These are phyloP conservation scores for Rhynchopsitta pachyrhyncha DNA, from an alignment of 2,113 vertebrate genomes.

Conservation along the genomic window DNA sequence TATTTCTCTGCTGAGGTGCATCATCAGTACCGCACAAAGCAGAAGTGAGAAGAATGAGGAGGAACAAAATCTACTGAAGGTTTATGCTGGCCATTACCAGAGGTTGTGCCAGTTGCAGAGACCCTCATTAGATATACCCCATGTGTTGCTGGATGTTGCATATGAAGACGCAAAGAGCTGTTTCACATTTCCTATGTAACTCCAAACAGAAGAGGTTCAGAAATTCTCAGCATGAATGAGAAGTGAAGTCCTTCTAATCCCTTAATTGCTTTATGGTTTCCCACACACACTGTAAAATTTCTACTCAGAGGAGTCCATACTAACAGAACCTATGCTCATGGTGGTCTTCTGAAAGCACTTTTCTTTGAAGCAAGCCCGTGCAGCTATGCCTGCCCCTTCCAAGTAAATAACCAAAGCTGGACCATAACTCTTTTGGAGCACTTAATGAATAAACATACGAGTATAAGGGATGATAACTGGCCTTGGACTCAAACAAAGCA, in stretches of 20 bases:
- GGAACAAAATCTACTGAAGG: background rate
- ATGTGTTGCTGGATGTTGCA: rapidly evolving
- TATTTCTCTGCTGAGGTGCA: background rate
- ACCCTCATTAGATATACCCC: rapidly evolving
- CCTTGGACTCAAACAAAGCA: background rate
- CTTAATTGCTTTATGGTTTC: background rate
- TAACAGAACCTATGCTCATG: background rate
- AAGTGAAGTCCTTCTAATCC: background rate
- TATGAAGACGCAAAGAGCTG: rapidly evolving
- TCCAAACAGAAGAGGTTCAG: background rate
- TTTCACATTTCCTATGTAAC: background rate
- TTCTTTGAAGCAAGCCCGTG: background rate
- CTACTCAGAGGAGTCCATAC: background rate
- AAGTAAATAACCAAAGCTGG: background rate
- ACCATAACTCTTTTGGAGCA: background rate
- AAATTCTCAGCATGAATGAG: background rate
- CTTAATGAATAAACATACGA: background rate
- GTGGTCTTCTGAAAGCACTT: background rate
- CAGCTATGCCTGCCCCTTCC: background rate
- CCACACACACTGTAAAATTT: background rate
- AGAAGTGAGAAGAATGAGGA: background rate
- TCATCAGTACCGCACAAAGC: background rate
- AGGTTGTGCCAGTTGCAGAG: background rate
- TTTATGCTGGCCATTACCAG: background rate
- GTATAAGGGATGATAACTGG: background rate